Percentiles rank a stretch among this genome's conserved stretches.
Conservation (phyloP, 2,888 invertebrate genomes). For the Dromius quadrimaculatus region DNA sequence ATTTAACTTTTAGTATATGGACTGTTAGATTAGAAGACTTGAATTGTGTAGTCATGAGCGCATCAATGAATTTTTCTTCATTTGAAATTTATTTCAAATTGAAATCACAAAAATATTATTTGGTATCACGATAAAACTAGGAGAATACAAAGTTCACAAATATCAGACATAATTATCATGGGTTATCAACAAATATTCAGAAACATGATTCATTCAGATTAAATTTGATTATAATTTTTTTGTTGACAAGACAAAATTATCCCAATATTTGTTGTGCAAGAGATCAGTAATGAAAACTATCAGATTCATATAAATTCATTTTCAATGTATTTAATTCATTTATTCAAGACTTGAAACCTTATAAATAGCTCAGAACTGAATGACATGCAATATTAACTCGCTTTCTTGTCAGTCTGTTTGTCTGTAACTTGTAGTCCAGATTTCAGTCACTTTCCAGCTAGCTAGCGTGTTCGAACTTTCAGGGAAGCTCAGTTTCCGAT, state of each 20-base stretch:
- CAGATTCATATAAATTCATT: too few relatives aligned
- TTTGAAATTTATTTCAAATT: background rate
- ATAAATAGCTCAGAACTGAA: too few relatives aligned
- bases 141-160: conserved; percentile 22
- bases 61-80: background rate
- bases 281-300: too few relatives aligned
- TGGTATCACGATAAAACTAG: conserved; percentile 23
- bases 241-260: conserved; percentile 15
- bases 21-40: conserved; percentile 17
- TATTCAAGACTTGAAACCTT: too few relatives aligned
- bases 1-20: conserved; percentile 28
- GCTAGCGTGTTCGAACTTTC: too few relatives aligned
- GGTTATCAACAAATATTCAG: conserved; percentile 34
- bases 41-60: conserved; percentile 14
- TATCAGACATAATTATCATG: conserved; percentile 25
- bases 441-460: too few relatives aligned
- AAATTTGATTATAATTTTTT: conserved; percentile 19
- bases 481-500: too few relatives aligned
- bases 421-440: too few relatives aligned
- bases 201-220: conserved; percentile 25
- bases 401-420: too few relatives aligned
- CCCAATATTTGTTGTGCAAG: conserved; percentile 12
- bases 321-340: too few relatives aligned
- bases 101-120: conserved; percentile 26
- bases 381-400: too few relatives aligned